Percentiles rank a stretch among this genome's conserved stretches.
Evolutionary conservation across 2,797 vertebrate species (phyloP).

Genomic region (Paramormyrops hopkinsi): DNA sequence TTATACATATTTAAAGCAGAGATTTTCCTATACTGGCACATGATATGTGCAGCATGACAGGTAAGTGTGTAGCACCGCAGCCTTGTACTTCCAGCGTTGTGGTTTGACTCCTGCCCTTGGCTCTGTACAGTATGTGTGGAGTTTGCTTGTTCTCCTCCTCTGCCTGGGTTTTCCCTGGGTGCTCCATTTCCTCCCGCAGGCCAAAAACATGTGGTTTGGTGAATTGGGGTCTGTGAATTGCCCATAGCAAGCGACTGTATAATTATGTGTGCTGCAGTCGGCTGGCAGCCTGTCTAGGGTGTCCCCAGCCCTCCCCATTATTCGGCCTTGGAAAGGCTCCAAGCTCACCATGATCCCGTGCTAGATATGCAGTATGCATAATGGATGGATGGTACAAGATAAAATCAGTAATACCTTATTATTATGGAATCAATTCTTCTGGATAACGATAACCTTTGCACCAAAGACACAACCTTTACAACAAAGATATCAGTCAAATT

Average conservation of each 20-base stretch:
- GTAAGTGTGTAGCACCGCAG: background rate
- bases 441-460: background rate
- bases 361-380: constrained; percentile 1
- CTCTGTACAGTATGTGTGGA: background rate
- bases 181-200: background rate
- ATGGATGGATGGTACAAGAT: background rate
- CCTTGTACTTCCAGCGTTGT: background rate
- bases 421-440: background rate
- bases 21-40: background rate
- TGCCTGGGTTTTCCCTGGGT: background rate
- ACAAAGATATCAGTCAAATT: background rate
- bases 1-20: constrained; percentile 4
- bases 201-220: constrained; percentile 6
- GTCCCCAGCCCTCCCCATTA: background rate
- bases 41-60: background rate
- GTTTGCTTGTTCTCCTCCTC: background rate
- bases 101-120: constrained; percentile 8
- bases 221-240: background rate
- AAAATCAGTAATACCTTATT: background rate
- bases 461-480: background rate
- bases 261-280: background rate
- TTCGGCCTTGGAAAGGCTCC: background rate
- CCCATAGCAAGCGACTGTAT: background rate
- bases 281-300: background rate
- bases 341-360: background rate